These are phyloP conservation scores for Brachypterus glaber DNA, from an alignment of 2,888 invertebrate genomes.

Conservation along the genomic window DNA sequence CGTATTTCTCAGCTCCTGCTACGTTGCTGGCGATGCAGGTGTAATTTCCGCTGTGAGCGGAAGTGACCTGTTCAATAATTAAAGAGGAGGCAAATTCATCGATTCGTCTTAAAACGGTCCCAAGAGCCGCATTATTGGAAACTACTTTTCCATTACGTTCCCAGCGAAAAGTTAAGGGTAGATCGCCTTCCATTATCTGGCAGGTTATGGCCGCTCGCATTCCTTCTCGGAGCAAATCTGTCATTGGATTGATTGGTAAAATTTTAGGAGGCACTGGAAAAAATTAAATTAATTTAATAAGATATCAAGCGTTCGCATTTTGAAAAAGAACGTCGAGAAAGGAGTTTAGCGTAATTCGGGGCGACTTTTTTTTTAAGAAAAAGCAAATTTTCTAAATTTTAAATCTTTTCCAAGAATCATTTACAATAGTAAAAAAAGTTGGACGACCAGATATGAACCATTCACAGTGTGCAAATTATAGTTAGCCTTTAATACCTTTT, in stretches of 20 bases:
- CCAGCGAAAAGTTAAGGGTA: slow-evolving; percentile 87
- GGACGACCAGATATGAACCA: too few relatives aligned
- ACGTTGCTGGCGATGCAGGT: slow-evolving; percentile 87
- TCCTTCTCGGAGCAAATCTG: slow-evolving; percentile 69
- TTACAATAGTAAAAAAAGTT: too few relatives aligned
- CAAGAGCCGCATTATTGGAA: slow-evolving; percentile 39
- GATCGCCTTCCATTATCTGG: slow-evolving; percentile 84
- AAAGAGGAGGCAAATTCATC: slow-evolving; percentile 81
- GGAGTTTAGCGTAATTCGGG: too few relatives aligned
- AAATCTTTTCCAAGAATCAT: too few relatives aligned
- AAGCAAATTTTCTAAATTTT: too few relatives aligned
- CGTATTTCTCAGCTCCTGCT: slow-evolving; percentile 68
- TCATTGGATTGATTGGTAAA: slow-evolving; percentile 73
- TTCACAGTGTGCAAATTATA: too few relatives aligned
- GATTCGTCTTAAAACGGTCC: slow-evolving; percentile 50
- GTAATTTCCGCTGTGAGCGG: slow-evolving; percentile 81
- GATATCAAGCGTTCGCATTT: too few relatives aligned
- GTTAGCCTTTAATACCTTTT: too few relatives aligned
- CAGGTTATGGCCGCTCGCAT: slow-evolving; percentile 85
- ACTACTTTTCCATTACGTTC: slow-evolving; percentile 77
- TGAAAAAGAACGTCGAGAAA: too few relatives aligned
- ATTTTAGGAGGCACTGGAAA: slow-evolving; percentile 72
- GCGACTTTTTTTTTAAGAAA: too few relatives aligned
- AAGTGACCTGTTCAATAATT: slow-evolving; percentile 76
- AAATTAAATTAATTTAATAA: slow-evolving; percentile 12